Percentiles rank a stretch among this genome's conserved stretches.
Conservation (phyloP, 1,140 invertebrate genomes). For the Cotesia glomerata region DNA sequence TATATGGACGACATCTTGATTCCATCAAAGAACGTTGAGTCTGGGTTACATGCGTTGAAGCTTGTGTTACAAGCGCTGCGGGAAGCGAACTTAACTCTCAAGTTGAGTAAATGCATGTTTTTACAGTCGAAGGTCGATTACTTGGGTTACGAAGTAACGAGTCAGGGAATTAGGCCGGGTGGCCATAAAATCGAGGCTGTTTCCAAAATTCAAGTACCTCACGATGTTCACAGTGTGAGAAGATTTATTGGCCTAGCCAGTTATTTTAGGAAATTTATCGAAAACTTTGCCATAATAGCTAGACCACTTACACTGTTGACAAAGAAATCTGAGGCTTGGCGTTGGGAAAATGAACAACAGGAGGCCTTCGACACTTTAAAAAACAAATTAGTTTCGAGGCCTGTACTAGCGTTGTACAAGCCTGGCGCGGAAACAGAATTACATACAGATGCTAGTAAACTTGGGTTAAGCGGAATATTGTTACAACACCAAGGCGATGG, state of each 20-base stretch:
- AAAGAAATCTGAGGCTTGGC: not conserved
- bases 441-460: constrained; percentile 40
- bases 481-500: constrained; percentile 31
- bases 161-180: constrained; percentile 34
- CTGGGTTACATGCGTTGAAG: constrained; percentile 26
- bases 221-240: constrained; percentile 39
- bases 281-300: constrained; percentile 39
- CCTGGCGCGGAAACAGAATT: constrained; percentile 34
- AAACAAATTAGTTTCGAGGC: constrained; percentile 20
- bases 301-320: constrained; percentile 27
- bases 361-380: not conserved
- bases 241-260: constrained; percentile 44
- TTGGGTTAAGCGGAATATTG: constrained; percentile 39
- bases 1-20: constrained; percentile 45
- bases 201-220: constrained; percentile 40
- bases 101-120: constrained; percentile 40
- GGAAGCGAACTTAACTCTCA: constrained; percentile 18
- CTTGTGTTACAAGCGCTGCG: constrained; percentile 26
- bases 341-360: not conserved
- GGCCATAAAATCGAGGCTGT: constrained; percentile 45
- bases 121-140: constrained; percentile 31
- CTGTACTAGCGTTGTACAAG: constrained; percentile 52
- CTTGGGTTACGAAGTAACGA: constrained; percentile 35
- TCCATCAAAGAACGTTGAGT: constrained; percentile 22
- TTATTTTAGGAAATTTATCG: constrained; percentile 49